A percentile compares a stretch with the other conserved stretches of the same genome.
phyloP scores from a whole-genome alignment of 2,888 invertebrate species.

The Argynnis bischoffii region DNA sequence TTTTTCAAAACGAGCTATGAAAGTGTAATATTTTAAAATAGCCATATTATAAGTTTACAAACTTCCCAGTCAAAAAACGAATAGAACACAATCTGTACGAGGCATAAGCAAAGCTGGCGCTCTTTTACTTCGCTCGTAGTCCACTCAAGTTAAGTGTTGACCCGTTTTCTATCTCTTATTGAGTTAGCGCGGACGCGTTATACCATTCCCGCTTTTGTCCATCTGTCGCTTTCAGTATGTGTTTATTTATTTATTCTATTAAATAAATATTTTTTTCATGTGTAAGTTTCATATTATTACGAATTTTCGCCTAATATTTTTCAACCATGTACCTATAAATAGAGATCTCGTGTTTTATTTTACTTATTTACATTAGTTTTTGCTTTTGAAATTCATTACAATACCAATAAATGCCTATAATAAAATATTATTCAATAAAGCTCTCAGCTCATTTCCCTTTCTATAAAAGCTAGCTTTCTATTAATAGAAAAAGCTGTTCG shows the following conservation, averaged over 20 bases:
- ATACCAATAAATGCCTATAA: too few relatives aligned
- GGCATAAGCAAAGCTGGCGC: background rate
- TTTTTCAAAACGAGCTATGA: too few relatives aligned
- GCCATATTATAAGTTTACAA: too few relatives aligned
- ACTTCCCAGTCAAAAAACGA: background rate
- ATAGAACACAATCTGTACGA: background rate
- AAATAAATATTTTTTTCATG: background rate
- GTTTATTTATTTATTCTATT: background rate
- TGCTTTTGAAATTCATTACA: too few relatives aligned
- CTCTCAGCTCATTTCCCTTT: too few relatives aligned
- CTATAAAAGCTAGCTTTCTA: too few relatives aligned
- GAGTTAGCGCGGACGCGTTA: conserved; percentile 26
- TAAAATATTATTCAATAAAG: too few relatives aligned
- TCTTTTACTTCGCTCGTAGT: conserved; percentile 19
- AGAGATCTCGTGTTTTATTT: too few relatives aligned
- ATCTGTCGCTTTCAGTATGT: conserved; percentile 2
- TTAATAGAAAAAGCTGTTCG: too few relatives aligned
- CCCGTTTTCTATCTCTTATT: conserved; percentile 29
- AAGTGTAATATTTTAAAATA: too few relatives aligned
- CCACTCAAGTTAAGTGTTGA: conserved; percentile 30
- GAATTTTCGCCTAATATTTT: background rate
- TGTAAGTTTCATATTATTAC: background rate
- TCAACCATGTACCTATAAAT: too few relatives aligned
- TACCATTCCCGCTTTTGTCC: conserved; percentile 27
- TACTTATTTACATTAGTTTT: too few relatives aligned